Base-by-base conservation (phyloP, 2,888 invertebrate species). In the Cryptus armator region DNA sequence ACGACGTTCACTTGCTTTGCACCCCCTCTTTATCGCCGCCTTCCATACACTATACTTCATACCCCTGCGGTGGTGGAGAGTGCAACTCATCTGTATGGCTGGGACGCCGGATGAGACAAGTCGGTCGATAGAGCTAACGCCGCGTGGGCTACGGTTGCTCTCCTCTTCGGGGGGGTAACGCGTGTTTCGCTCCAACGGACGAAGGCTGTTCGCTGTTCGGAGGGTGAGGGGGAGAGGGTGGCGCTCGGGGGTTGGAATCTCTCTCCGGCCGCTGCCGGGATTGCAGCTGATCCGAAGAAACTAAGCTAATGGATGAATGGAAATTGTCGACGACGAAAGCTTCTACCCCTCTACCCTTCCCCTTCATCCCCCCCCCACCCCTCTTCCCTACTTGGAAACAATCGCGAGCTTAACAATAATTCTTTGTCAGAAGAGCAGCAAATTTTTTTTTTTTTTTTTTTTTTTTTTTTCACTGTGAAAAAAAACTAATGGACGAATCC, bases 101-200 rank as follows among this genome's bases (percentile, higher is more conserved):
- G 89, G 91, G 91, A 91, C 89, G 89, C 89, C 89, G 90, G 92
- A 91, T 90, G 90, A 90, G 91, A 90, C 91, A 91, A 91, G 90
- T 92, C 91, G 92, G 93, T 92, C 93, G 93, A 93, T 93, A 92
- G 92, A 92, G 93, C 93, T 92, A 89, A 91, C 91, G 89, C 71
- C 70, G 71, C 70, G 81, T 70, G 77, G 90, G 87, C 88, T 87
- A 86, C 87, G 89, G 78, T 46, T 24, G 74, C 16, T 29, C 72
- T 7, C 87, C 82, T 56, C 83, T 82, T 84, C 62, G 77, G 83
- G 79, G 64, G 46, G 70, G 32, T 70, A 76, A 67, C 24, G 79
- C 85, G 67, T 79, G 53, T 85, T 84, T 85, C 46, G 56, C 78
- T 83, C 37, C 83, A 74, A 78, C 75, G 78, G 75, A 62, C 79